A percentile compares a stretch with the other conserved stretches of the same genome.
Conservation (phyloP, 37 sponge, comb jelly and placozoan species). For the Amphimedon queenslandica region DNA sequence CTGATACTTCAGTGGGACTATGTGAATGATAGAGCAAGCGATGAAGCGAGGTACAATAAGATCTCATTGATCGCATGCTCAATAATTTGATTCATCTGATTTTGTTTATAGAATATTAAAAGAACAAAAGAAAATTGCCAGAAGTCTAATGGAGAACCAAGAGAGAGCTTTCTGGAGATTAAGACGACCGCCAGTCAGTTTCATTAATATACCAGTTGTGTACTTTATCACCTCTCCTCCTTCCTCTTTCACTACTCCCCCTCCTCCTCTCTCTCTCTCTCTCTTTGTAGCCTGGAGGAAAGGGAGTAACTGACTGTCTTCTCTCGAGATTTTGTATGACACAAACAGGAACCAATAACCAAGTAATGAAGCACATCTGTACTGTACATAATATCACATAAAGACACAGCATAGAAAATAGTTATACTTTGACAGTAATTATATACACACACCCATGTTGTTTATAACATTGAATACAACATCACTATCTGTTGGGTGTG, state of each 20-base stretch:
- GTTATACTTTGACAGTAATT: too few species aligned
- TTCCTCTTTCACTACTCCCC: conserved; percentile 2
- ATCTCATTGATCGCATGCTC: too few species aligned
- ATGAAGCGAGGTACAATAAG: not conserved
- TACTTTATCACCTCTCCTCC: not conserved
- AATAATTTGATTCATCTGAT: too few species aligned
- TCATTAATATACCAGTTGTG: not conserved
- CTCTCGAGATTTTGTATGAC: not conserved
- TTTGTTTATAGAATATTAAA: conserved; percentile 41
- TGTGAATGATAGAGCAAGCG: conserved; percentile 4
- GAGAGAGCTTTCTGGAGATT: conserved; percentile 77
- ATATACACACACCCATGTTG: too few species aligned
- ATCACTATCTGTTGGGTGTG: too few species aligned
- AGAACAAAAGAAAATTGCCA: conserved; percentile 58
- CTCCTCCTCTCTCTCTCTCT: conserved; percentile 11
- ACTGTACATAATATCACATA: too few species aligned
- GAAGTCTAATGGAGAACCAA: conserved; percentile 38
- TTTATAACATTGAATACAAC: too few species aligned
- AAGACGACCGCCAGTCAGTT: conserved; percentile 65
- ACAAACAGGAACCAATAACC: not conserved
- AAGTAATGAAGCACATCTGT: too few species aligned
- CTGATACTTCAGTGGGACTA: not conserved
- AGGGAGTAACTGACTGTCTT: not conserved
- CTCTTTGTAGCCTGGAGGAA: not conserved
- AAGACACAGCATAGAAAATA: too few species aligned